Evolutionary conservation across 2,888 invertebrate genomes (phyloP), one percentile per base, ranked within the genome.

Genomic region (Marronus borbonicus): DNA sequence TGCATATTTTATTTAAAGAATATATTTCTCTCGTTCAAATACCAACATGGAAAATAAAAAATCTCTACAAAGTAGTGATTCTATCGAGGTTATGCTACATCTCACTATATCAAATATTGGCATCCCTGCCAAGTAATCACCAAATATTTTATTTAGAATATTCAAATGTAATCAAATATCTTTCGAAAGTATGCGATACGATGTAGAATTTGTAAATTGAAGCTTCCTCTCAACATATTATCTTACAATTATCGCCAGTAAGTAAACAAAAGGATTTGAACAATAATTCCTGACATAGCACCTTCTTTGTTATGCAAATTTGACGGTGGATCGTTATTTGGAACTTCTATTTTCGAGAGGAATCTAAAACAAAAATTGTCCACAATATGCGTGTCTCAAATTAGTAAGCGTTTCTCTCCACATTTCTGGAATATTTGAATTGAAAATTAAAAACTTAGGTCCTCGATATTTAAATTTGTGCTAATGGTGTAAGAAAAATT

Each of bases 171-270:
- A 44, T 31, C 1, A 4, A 31, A 31, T 10, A 44, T 10, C 44
- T 10, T 44, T 12, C 8, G 44, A 44, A 31, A 55, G 55, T 7
- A 17, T 1, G 7, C 14, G 31, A 55, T 5, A 55, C 55, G 55
- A 12, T n/a, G 1, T 20, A 55, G 8, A n/a, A 20, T n/a, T 24
- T 55, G 55, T n/a, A 17, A 55, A 55, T 55, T 55, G 55, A n/a
- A 55, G 14, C 55, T 55, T 55, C 55, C 55, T 55, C 20, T 17
- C 12, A 12, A 12, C 44, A 44, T 44, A 55, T 55, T 55, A 55
- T 20, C 20, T 55, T 55, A 55, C n/a, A 55, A 55, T 55, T 55
- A 55, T 55, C 55, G 14, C 55, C n/a, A n/a, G 55, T 55, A 55
- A 20, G 55, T 55, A 55, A 55, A 55, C 20, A 55, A 20, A n/a